These are phyloP conservation scores for Deroplatys truncata DNA, from an alignment of 2,888 invertebrate species.

Conservation along the genomic window DNA sequence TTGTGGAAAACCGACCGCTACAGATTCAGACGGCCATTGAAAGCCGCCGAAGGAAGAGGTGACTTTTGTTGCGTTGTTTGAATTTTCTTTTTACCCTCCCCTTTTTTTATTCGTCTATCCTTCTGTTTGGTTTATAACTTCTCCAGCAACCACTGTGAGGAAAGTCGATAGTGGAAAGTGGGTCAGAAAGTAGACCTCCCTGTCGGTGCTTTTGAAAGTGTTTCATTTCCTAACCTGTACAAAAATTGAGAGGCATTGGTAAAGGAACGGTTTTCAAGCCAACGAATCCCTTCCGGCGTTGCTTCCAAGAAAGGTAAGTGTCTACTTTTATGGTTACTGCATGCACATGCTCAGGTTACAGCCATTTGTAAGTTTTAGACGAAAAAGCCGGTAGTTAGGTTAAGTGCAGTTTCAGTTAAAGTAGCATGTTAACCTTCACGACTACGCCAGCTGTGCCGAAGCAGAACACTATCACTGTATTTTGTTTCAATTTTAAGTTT, in stretches of 20 bases:
- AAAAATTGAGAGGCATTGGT: neutral
- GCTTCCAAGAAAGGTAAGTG: neutral
- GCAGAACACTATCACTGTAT: neutral
- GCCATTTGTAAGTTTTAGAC: neutral
- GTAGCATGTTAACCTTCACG: neutral
- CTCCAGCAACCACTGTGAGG: neutral
- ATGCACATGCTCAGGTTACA: neutral
- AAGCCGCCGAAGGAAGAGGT: neutral
- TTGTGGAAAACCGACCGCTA: neutral
- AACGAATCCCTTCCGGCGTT: neutral
- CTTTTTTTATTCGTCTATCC: neutral
- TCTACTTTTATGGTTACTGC: neutral
- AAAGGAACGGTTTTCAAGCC: neutral
- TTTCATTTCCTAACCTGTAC: neutral
- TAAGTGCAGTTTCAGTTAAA: neutral
- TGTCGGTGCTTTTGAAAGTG: neutral
- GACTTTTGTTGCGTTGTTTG: neutral
- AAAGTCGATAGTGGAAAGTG: constrained; percentile 15
- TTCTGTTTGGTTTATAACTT: neutral
- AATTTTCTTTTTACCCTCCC: neutral
- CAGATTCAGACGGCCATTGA: constrained; percentile 11
- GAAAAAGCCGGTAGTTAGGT: neutral
- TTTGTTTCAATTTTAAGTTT: neutral
- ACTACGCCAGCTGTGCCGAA: neutral
- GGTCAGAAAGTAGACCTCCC: neutral